Conservation (phyloP, 2,113 vertebrate species). For the Myxocyprinus asiaticus region DNA sequence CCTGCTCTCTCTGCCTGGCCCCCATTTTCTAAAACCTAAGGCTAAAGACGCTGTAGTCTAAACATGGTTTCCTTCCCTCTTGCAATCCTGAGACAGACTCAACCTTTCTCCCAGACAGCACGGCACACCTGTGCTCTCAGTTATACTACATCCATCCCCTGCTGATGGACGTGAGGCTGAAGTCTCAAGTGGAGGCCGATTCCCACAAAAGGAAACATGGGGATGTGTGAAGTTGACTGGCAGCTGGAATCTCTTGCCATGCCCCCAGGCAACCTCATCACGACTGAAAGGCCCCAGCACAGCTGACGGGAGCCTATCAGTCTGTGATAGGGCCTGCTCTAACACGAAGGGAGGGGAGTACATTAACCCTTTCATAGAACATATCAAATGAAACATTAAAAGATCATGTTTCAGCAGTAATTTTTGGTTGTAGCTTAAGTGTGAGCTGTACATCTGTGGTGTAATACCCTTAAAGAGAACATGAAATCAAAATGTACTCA, state of each 20-base stretch:
- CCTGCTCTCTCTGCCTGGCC: conserved; percentile 7
- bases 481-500: too few species aligned
- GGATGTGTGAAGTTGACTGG: conserved; percentile 35
- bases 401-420: too few species aligned
- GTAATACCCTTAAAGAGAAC: background rate
- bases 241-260: conserved; percentile 58
- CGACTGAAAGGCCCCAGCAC: conserved; percentile 54
- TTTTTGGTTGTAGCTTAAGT: too few species aligned
- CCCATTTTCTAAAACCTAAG: conserved; percentile 31
- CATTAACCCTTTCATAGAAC: conserved; percentile 39
- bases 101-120: background rate
- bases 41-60: conserved; percentile 34
- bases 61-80: conserved; percentile 28
- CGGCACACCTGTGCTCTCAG: conserved; percentile 38
- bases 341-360: conserved; percentile 53
- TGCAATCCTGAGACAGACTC: conserved; percentile 29
- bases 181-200: conserved; percentile 27
- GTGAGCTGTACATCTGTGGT: too few species aligned
- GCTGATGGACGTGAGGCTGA: conserved; percentile 35
- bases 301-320: conserved; percentile 57
- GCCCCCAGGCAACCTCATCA: conserved; percentile 56
- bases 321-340: conserved; percentile 60
- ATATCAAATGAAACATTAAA: background rate
- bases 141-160: conserved; percentile 14
- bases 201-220: conserved; percentile 20